Evolutionary conservation across 2,113 vertebrate genomes (phyloP).

Genomic region (Hypanus sabinus): DNA sequence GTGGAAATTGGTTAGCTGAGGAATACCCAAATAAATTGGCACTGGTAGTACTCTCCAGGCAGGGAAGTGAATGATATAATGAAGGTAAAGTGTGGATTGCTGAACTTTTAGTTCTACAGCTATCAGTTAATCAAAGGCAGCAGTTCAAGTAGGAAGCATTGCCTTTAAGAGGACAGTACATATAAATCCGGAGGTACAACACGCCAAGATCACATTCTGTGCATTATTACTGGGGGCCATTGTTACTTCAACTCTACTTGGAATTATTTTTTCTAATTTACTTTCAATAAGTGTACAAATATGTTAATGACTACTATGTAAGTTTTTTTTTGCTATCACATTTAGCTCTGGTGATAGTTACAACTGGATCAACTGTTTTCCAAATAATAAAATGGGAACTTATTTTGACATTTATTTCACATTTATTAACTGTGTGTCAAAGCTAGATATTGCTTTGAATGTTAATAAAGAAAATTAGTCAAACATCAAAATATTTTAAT

Average conservation of each 20-base stretch:
- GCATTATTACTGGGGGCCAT: not conserved
- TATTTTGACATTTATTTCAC: constrained; percentile 35
- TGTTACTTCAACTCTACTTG: not conserved
- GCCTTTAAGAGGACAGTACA: not conserved
- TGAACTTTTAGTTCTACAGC: not conserved
- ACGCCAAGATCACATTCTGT: not conserved
- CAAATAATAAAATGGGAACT: not conserved
- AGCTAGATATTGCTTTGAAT: constrained; percentile 31
- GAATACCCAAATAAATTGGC: not conserved
- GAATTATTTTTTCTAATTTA: constrained; percentile 24
- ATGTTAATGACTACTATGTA: constrained; percentile 13
- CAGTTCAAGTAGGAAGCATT: not conserved
- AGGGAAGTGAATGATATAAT: not conserved
- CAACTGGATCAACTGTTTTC: not conserved
- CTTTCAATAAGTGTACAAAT: constrained; percentile 19
- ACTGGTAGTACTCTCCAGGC: not conserved
- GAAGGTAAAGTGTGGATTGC: not conserved
- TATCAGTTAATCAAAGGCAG: not conserved
- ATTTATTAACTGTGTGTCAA: constrained; percentile 31
- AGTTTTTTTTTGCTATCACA: constrained; percentile 5
- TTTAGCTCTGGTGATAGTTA: constrained; percentile 29
- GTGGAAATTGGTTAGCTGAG: not conserved
- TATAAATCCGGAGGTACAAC: not conserved
- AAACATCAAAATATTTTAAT: not conserved
- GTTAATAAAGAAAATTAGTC: constrained; percentile 34